Base-by-base conservation (phyloP, 2,888 invertebrate genomes). In the Rhorus exstirpatorius region DNA sequence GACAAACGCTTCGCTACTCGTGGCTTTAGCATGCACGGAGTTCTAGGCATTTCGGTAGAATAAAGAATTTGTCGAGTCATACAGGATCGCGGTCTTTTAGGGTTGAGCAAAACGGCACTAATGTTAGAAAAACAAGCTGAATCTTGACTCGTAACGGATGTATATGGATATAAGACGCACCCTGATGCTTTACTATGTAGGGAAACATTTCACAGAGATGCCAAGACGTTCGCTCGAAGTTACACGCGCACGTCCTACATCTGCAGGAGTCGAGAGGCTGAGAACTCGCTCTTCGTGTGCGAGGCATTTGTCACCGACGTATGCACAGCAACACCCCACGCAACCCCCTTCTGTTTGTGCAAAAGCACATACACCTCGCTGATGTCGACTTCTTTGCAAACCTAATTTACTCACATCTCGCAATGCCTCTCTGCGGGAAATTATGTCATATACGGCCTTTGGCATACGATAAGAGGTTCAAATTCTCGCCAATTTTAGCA, bases 341-440 rank as follows among this genome's bases (percentile, higher is more conserved):
- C 87, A 88, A 90, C 90, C 89, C 46, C 35, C 88, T 89, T 89
- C 88, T 89, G 88, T 89, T 91, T 89, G 90, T 90, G 89, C n/a
- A n/a, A 90, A 90, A 91, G 91, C 90, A 86, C 87, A 89, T 86
- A 88, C 87, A 87, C 87, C 86, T 17, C 61, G 35, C 86, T 89
- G 88, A 90, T 91, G 90, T 91, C 91, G 90, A 91, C 91, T 89
- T 90, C 89, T 92, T 91, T 91, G 91, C 90, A 90, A 92, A 92
- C 89, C 91, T 91, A 91, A 91, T 91, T 91, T 90, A 83, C 75
- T 21, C 46, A 53, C 17, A 86, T 87, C 85, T 86, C 87, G 86
- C 84, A 83, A 63, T 76, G 26, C 53, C 35, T 31, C 1, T 83
- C 83, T 84, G 81, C 85, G 86, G 84, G 84, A 88, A 88, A 86